Percentiles rank a stretch among this genome's conserved stretches.
phyloP scores from a whole-genome alignment of 2,113 vertebrate species.

The Salvelinus namaycush region DNA sequence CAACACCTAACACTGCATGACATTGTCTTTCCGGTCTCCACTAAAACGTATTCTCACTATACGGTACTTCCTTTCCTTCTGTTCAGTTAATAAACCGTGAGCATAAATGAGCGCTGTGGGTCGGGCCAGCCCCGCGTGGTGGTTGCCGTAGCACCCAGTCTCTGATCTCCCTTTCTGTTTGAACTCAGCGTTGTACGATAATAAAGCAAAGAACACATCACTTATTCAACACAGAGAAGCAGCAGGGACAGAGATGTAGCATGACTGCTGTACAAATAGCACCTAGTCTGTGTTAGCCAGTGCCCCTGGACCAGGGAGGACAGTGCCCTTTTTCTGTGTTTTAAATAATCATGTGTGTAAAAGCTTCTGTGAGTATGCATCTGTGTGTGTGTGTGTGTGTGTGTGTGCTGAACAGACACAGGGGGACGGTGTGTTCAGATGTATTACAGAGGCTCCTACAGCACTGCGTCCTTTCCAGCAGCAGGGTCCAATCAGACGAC shows the following conservation, averaged over 20 bases:
- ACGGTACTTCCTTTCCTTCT: too few relatives aligned
- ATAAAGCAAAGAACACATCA: slow-evolving; percentile 15
- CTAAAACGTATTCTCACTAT: too few relatives aligned
- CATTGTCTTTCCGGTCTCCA: too few relatives aligned
- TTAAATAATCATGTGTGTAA: not conserved
- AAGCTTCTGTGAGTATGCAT: not conserved
- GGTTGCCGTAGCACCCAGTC: not conserved
- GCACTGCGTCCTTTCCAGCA: not conserved
- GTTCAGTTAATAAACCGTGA: too few relatives aligned
- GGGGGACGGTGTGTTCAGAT: too few relatives aligned
- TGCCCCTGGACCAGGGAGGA: not conserved
- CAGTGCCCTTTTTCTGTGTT: not conserved
- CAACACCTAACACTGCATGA: too few relatives aligned
- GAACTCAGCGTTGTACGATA: not conserved
- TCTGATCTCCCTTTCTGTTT: slow-evolving; percentile 22
- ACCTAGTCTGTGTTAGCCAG: too few relatives aligned
- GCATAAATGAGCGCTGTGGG: not conserved
- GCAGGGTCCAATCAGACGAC: not conserved
- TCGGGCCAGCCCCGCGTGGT: not conserved
- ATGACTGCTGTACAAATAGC: too few relatives aligned
- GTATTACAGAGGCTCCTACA: too few relatives aligned
- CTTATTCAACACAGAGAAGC: slow-evolving; percentile 12
- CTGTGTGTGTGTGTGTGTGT: not conserved
- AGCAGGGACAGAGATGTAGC: not conserved
- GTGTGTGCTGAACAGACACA: not conserved